Percentiles rank a stretch among this genome's conserved stretches.
Conservation (phyloP, 2,888 invertebrate genomes). For the Dromius quadrimaculatus region DNA sequence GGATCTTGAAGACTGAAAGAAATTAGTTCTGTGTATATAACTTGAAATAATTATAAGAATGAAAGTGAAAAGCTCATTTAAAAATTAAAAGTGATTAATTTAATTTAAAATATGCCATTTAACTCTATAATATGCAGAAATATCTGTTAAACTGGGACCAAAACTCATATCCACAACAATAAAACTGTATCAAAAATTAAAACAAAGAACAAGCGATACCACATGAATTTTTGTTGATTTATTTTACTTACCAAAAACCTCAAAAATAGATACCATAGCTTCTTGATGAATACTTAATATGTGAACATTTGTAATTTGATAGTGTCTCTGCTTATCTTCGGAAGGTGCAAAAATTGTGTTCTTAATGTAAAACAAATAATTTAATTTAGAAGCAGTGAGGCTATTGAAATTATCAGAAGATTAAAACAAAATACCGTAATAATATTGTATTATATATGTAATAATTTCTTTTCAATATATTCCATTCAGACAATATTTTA, state of each 20-base stretch:
- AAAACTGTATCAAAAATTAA: conserved; percentile 60
- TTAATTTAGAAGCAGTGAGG: conserved; percentile 44
- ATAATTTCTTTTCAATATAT: conserved; percentile 59
- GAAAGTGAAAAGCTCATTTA: conserved; percentile 29
- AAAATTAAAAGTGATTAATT: conserved; percentile 42
- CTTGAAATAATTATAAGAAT: conserved; percentile 29
- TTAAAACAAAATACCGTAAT: conserved; percentile 28
- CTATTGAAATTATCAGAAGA: conserved; percentile 45
- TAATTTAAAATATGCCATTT: conserved; percentile 55
- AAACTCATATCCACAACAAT: conserved; percentile 65
- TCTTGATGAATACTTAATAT: conserved; percentile 45
- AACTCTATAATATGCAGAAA: conserved; percentile 56
- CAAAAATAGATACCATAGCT: conserved; percentile 47
- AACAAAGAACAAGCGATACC: conserved; percentile 59
- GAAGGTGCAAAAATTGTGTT: conserved; percentile 53
- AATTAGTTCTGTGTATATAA: conserved; percentile 56
- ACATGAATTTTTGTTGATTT: conserved; percentile 40
- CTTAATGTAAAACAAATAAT: conserved; percentile 44
- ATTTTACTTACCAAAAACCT: conserved; percentile 40
- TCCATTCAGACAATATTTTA: conserved; percentile 68
- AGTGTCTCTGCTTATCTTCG: conserved; percentile 50
- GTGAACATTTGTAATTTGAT: conserved; percentile 51
- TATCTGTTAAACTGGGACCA: conserved; percentile 65
- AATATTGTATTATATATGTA: conserved; percentile 40
- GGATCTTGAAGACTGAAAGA: conserved; percentile 54